Base-by-base conservation (phyloP, 2,888 invertebrate genomes). In the Polymixis flavicincta region DNA sequence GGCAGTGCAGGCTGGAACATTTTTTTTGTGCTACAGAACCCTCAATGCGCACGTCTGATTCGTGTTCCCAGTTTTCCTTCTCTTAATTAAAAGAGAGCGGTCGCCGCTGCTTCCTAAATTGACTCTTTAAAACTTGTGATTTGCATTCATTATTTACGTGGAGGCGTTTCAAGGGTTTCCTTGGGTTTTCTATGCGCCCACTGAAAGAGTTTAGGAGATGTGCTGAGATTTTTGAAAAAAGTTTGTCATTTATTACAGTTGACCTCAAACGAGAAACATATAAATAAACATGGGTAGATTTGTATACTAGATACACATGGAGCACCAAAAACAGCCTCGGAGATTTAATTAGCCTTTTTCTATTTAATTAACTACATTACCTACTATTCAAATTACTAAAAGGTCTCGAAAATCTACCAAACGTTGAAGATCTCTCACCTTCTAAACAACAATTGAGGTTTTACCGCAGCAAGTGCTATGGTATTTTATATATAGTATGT, bases 81-180 rank as follows among this genome's bases (percentile, higher is more conserved):
- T 87, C 89, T 93, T 93, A 93, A 93, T 93, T 94, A 93, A 93
- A 93, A 85, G 63, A 52, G 79, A 83, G 64, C 78, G 85, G 83
- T 76, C 48, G 81, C 86, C 83, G 82, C 82, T 84, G 86, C 88
- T 89, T 84, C 88, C 91, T 89, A 92, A 94, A 94, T 94, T 92
- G 93, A 93, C 93, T 94, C 91, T 93, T 93, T 91, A 91, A 91
- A 93, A 92, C 88, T 93, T 92, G 91, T 91, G 90, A 92, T 92
- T 93, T 90, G 89, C 89, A 91, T 91, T 89, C 87, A 89, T 90
- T 90, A 89, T 90, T 90, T 85, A 83, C 81, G 68, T 71, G 74
- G 74, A 66, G 37, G 70, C 68, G 66, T 74, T 84, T 74, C 37
- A 54, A 67, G 19, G 67, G 37, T 55, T 67, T 60, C 22, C 57